phyloP scores from a whole-genome alignment of 2,888 invertebrate species.

The Clitarchus hookeri region DNA sequence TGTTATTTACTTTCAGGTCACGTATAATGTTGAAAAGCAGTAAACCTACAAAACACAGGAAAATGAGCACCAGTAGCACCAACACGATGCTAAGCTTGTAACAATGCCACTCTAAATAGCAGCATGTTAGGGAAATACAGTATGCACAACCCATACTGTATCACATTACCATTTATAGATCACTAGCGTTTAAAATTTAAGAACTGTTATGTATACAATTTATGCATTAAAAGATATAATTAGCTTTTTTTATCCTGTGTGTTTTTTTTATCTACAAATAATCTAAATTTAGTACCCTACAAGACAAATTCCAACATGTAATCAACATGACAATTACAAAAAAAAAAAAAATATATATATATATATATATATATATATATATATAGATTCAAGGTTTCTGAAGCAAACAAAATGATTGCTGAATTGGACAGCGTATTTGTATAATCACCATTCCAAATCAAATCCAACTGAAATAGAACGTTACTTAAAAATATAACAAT shows the following conservation, averaged over 20 bases:
- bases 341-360: not conserved
- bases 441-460: no score
- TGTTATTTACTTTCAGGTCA: conserved; percentile 27
- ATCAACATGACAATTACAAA: not conserved
- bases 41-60: conserved; percentile 25
- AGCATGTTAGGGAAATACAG: not conserved
- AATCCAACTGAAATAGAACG: no score
- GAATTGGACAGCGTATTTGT: no score
- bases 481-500: no score
- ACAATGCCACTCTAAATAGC: not conserved
- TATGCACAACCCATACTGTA: not conserved
- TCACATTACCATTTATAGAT: not conserved
- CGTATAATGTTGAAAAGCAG: conserved; percentile 26
- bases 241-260: not conserved
- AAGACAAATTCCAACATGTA: no score
- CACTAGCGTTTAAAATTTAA: not conserved
- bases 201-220: not conserved
- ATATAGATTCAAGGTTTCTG: no score
- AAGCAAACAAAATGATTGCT: no score
- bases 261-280: not conserved
- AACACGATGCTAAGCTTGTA: conserved; percentile 23
- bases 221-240: not conserved
- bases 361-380: no score
- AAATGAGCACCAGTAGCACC: conserved; percentile 20
- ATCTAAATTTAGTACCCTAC: not conserved